Percentiles rank a stretch among this genome's conserved stretches.
Conservation (phyloP, 2,888 invertebrate species). For the Leptinotarsa haldemani region DNA sequence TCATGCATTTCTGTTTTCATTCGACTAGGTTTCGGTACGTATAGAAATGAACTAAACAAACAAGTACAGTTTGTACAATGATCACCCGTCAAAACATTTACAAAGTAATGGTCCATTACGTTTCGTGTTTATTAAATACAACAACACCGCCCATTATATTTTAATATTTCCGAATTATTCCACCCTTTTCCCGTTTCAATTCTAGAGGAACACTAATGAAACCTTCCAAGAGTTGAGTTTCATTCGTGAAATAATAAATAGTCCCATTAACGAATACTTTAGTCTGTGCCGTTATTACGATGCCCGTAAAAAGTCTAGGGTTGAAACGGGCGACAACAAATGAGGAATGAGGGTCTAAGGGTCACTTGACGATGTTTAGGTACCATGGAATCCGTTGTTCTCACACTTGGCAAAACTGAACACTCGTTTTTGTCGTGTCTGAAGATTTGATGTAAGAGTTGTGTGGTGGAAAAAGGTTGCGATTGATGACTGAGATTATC, state of each 20-base stretch:
- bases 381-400: constrained; percentile 8
- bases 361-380: constrained; percentile 13
- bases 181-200: neutral
- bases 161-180: constrained; percentile 1
- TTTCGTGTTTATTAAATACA: constrained; percentile 3
- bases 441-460: constrained; percentile 12
- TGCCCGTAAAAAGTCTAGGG: neutral
- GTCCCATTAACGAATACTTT: constrained; percentile 10
- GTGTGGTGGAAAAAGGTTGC: constrained; percentile 4
- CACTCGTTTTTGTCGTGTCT: constrained; percentile 4
- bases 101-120: neutral
- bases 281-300: constrained; percentile 1
- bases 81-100: neutral
- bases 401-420: neutral
- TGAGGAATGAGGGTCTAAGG: constrained; percentile 12
- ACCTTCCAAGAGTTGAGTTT: neutral
- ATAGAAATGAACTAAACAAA: neutral
- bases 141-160: neutral
- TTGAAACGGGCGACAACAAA: constrained; percentile 4
- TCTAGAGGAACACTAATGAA: neutral
- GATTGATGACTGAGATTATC: constrained; percentile 12
- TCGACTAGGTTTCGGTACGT: too few species aligned
- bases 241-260: constrained; percentile 11
- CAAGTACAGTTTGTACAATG: neutral
- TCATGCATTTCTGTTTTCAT: too few species aligned